Evolutionary conservation across 1,140 invertebrate genomes (phyloP), one percentile per base, ranked within the genome.

Genomic region (Megalopta genalis): DNA sequence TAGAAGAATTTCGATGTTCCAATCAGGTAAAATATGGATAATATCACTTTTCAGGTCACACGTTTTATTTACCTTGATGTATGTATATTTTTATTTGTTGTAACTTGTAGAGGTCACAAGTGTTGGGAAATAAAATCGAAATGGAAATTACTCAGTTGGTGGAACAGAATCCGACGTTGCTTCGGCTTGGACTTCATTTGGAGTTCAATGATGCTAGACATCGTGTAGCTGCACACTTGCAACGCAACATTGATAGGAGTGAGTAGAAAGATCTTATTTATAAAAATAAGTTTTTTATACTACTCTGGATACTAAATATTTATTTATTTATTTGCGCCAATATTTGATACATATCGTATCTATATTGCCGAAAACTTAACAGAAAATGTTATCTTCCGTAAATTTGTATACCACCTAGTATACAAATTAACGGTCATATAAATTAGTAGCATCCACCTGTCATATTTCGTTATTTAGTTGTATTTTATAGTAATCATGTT

Each of bases 221-320:
- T 92, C 95, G 97, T 87, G 97, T 99, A 87, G 97, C 97, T 84
- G 96, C 96, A 86, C 97, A 98, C 93, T 94, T 99, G 88, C 98
- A 99, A 94, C 95, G 97, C 89, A 99, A 99, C 94, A 97, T 98
- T 93, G 98, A 99, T 93, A 97, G 97, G 95, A 98, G 97, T 98
- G 94, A 97, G 97, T 96, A 84, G 66, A 76, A n/a, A 66, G 4
- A 39, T 21, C 12, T 21, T 10, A 76, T 52, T 67, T 59, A 1
- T 23, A 1, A 25, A 2, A 74, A 10, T 14, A 23, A 52, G 12
- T 23, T 14, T 14, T 73, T 64, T n/a, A 57, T 7, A 8, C 39
- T 16, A 42, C 49, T 64, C 21, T n/a, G 21, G 3, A 46, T 14
- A 46, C 14, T 9, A 9, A 42, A 10, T 42, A 46, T 14, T 46